Conservation (phyloP, 1,140 invertebrate species). For the Ceratitis capitata region DNA sequence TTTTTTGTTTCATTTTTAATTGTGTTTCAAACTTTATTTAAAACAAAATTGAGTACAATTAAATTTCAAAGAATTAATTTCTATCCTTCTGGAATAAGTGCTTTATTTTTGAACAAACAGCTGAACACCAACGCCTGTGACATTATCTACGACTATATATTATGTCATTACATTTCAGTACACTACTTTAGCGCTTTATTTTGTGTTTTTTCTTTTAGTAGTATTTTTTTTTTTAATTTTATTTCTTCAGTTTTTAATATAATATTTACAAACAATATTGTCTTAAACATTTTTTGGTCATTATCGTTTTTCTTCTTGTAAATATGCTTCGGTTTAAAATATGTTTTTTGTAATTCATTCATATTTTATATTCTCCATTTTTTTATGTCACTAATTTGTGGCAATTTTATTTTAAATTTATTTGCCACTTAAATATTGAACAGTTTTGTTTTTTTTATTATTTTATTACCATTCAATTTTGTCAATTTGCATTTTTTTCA, state of each 20-base stretch:
- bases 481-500: too few relatives aligned
- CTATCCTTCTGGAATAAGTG: neutral
- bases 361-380: neutral
- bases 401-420: slow-evolving; percentile 6
- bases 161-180: neutral
- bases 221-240: slow-evolving; percentile 9
- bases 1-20: too few relatives aligned
- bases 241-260: slow-evolving; percentile 35
- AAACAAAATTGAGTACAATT: too few relatives aligned
- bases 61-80: too few relatives aligned
- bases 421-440: slow-evolving; percentile 35
- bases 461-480: too few relatives aligned
- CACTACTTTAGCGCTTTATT: neutral
- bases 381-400: neutral
- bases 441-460: neutral
- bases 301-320: slow-evolving; percentile 17
- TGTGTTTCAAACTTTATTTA: too few relatives aligned
- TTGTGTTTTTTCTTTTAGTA: neutral
- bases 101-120: neutral
- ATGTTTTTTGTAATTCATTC: neutral
- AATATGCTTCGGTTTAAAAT: slow-evolving; percentile 17
- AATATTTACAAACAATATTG: slow-evolving; percentile 47
- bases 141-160: too few relatives aligned
- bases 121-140: too few relatives aligned
- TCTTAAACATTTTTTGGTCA: slow-evolving; percentile 44